A percentile compares a stretch with the other conserved stretches of the same genome.
Evolutionary conservation across 2,113 vertebrate genomes (phyloP).

Genomic region (Laterallus jamaicensis): DNA sequence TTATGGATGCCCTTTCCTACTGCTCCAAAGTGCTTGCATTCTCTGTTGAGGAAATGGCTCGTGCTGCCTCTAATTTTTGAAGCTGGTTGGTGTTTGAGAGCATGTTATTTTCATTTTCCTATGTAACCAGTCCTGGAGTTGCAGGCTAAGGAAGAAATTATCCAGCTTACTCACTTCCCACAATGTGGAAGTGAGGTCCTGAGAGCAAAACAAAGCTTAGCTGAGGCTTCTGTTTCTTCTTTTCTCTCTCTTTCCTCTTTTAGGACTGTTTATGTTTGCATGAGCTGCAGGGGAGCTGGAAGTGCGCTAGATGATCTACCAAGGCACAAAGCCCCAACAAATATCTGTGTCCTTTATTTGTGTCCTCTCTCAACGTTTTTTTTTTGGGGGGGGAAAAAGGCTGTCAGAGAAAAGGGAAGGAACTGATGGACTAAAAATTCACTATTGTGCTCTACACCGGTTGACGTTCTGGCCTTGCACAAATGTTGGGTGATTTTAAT

Average conservation of each 20-base stretch:
- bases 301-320: not conserved
- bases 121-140: not conserved
- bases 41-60: not conserved
- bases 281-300: not conserved
- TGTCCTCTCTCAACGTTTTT: not conserved
- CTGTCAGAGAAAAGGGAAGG: not conserved
- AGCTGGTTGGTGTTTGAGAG: not conserved
- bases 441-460: not conserved
- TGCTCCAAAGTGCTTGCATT: not conserved
- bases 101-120: not conserved
- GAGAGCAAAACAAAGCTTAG: not conserved
- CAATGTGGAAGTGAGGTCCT: not conserved
- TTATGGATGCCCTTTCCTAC: not conserved
- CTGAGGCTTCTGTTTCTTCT: conserved; percentile 9
- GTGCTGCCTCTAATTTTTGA: not conserved
- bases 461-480: not conserved
- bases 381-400: accelerated
- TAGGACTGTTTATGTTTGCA: not conserved
- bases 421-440: not conserved
- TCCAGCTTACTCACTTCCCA: not conserved
- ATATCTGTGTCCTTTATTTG: not conserved
- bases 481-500: not conserved
- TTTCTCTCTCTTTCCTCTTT: not conserved
- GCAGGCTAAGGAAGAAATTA: not conserved
- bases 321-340: not conserved